phyloP scores from a whole-genome alignment of 2,113 vertebrate species.

The Porphyrio hochstetteri region DNA sequence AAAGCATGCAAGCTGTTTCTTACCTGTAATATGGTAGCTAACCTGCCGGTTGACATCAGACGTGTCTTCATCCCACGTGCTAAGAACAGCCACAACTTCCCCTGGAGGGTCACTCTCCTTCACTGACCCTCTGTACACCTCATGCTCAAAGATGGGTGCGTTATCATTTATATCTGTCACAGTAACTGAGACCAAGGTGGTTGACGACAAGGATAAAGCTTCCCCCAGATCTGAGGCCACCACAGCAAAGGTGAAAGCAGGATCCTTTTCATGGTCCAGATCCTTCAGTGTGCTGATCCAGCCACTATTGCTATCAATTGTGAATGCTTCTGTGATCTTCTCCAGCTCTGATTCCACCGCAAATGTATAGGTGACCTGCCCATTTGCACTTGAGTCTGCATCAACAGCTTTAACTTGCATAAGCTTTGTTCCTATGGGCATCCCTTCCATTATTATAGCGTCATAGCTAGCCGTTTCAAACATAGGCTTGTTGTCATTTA shows the following conservation, averaged over 20 bases:
- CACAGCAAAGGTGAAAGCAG: constrained; percentile 87
- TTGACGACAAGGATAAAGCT: constrained; percentile 85
- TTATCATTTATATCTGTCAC: constrained; percentile 96
- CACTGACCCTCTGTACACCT: constrained; percentile 86
- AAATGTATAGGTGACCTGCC: constrained; percentile 91
- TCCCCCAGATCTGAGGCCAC: constrained; percentile 94
- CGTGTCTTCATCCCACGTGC: constrained; percentile 91
- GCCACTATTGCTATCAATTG: constrained; percentile 90
- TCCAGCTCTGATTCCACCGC: constrained; percentile 77
- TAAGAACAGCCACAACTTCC: constrained; percentile 93
- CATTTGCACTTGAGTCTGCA: constrained; percentile 89
- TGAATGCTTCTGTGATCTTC: constrained; percentile 79
- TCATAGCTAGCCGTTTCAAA: constrained; percentile 89
- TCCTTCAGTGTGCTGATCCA: constrained; percentile 93
- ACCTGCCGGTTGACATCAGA: constrained; percentile 91
- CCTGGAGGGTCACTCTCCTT: constrained; percentile 92
- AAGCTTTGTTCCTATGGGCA: constrained; percentile 88
- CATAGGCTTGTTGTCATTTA: constrained; percentile 94
- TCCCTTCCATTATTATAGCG: constrained; percentile 90
- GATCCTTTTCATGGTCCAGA: constrained; percentile 90
- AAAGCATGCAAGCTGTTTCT: constrained; percentile 55
- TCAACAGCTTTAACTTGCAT: constrained; percentile 89
- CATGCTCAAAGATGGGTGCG: constrained; percentile 85
- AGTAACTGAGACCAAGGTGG: constrained; percentile 83
- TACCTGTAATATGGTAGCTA: constrained; percentile 97